Evolutionary conservation across 2,113 vertebrate species (phyloP).

Genomic region (Antennarius striatus): DNA sequence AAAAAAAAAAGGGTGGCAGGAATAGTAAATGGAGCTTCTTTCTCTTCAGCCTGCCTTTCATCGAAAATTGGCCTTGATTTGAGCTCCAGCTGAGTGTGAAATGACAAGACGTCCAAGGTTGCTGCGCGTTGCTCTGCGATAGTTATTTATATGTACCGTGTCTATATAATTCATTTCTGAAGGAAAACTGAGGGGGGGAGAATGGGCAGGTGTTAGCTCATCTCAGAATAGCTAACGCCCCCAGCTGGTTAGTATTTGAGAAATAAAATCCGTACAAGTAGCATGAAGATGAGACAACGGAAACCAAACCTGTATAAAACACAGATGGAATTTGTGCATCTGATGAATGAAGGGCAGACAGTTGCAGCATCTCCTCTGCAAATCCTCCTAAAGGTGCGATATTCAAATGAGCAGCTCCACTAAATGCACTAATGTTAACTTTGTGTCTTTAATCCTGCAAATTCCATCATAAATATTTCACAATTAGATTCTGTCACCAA

Average conservation of each 20-base stretch:
- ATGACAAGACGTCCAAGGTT: constrained; percentile 36
- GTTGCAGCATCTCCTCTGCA: not conserved
- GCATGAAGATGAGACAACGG: not conserved
- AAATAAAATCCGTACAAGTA: not conserved
- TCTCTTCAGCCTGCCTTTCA: constrained; percentile 46
- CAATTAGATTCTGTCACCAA: constrained; percentile 15
- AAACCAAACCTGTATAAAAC: not conserved
- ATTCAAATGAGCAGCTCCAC: not conserved
- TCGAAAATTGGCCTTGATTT: constrained; percentile 63
- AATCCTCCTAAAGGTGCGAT: not conserved
- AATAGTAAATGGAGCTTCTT: constrained; percentile 53
- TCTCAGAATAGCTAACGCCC: not conserved
- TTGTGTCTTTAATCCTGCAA: too few species aligned
- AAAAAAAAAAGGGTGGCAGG: constrained; percentile 4
- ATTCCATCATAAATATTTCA: constrained; percentile 3
- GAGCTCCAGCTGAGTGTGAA: constrained; percentile 59
- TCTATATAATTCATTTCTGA: constrained; percentile 23
- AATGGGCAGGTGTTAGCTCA: constrained; percentile 18
- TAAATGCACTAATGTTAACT: not conserved
- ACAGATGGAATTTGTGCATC: not conserved
- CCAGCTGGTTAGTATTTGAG: not conserved
- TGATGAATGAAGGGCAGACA: not conserved
- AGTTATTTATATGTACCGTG: constrained; percentile 38
- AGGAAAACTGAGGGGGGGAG: not conserved
- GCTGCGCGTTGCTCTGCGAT: constrained; percentile 4